Percentiles rank a stretch among this genome's conserved stretches.
phyloP scores from a whole-genome alignment of 2,797 vertebrate genomes.

The Anguilla obscura region DNA sequence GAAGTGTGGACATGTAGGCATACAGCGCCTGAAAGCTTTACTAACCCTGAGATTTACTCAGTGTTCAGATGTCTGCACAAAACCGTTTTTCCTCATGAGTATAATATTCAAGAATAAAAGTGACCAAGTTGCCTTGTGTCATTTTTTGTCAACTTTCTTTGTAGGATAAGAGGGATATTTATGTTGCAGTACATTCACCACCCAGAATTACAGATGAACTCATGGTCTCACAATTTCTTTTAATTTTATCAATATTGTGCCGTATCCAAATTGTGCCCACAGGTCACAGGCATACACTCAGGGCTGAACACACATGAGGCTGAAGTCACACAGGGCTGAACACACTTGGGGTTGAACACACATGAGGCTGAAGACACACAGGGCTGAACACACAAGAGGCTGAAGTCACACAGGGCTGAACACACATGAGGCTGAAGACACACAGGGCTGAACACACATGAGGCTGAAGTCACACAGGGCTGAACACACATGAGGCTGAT shows the following conservation, averaged over 20 bases:
- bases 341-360: neutral
- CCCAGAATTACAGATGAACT: neutral
- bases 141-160: neutral
- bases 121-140: neutral
- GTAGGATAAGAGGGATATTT: neutral
- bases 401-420: too few species aligned
- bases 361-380: neutral
- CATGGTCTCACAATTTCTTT: neutral
- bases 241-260: neutral
- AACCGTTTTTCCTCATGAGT: neutral
- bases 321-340: neutral
- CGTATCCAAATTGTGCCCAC: neutral
- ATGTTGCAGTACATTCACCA: neutral
- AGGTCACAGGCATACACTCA: neutral
- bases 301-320: neutral
- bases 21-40: neutral
- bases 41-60: neutral
- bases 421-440: too few species aligned
- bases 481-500: neutral
- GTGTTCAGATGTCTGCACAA: neutral
- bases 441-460: too few species aligned
- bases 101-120: neutral
- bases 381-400: neutral
- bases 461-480: too few species aligned
- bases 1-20: neutral